phyloP scores from a whole-genome alignment of 2,797 vertebrate genomes.

The Rhinichthys osculus region DNA sequence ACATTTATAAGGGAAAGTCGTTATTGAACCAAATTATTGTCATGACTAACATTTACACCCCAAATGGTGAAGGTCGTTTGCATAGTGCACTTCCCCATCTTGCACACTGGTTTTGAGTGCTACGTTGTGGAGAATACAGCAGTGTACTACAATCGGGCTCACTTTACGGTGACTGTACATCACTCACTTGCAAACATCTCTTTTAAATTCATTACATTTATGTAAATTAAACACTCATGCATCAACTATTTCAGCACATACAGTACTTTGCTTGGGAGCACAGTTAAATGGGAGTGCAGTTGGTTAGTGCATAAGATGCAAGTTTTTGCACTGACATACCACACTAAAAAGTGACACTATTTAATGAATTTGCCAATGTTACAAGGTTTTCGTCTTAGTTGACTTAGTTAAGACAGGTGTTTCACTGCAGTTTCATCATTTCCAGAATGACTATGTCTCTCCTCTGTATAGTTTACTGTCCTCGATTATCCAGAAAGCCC shows the following conservation, averaged over 20 bases:
- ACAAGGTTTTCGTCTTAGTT: background rate
- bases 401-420: background rate
- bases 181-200: background rate
- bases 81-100: too few relatives aligned
- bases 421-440: slow-evolving; percentile 21
- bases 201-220: background rate
- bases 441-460: background rate
- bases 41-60: too few relatives aligned
- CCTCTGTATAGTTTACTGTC: background rate
- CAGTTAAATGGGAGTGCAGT: background rate
- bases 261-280: background rate
- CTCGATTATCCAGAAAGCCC: background rate
- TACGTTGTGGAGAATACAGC: too few relatives aligned
- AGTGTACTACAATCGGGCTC: too few relatives aligned
- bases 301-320: background rate
- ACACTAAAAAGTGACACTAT: slow-evolving; percentile 3
- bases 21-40: too few relatives aligned
- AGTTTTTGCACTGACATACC: slow-evolving; percentile 9
- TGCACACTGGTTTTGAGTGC: too few relatives aligned
- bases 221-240: background rate
- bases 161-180: background rate
- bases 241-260: background rate
- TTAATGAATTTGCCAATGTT: slow-evolving; percentile 7
- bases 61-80: too few relatives aligned
- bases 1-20: too few relatives aligned